Percentiles rank a stretch among this genome's conserved stretches.
Conservation (phyloP, 2,888 invertebrate species). For the Anarsia innoxiella region DNA sequence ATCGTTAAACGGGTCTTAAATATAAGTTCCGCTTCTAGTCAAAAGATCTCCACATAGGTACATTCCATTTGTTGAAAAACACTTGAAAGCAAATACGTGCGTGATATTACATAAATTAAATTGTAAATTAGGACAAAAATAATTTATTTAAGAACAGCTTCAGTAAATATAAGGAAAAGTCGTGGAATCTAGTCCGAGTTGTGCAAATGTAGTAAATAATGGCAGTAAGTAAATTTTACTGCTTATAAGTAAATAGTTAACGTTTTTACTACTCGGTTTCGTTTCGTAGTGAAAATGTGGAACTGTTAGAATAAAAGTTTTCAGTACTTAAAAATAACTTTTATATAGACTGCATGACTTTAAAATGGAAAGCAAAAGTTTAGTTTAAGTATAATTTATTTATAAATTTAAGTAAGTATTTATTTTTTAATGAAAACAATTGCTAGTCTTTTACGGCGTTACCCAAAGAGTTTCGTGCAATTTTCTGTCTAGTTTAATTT, state of each 20-base stretch:
- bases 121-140: conserved; percentile 33
- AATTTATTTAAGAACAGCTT: conserved; percentile 44
- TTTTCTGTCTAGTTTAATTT: conserved; percentile 19
- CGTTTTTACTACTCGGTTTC: neutral
- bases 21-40: too few relatives aligned
- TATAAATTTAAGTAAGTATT: conserved; percentile 28
- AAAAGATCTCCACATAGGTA: conserved; percentile 20
- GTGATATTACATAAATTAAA: conserved; percentile 60
- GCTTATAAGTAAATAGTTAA: neutral
- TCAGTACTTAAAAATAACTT: neutral
- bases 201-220: conserved; percentile 26
- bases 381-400: conserved; percentile 24
- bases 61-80: conserved; percentile 26
- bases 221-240: too few relatives aligned
- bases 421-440: conserved; percentile 23
- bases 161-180: conserved; percentile 31
- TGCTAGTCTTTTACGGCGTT: conserved; percentile 28
- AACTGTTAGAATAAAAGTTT: neutral
- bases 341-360: conserved; percentile 3
- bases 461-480: conserved; percentile 38
- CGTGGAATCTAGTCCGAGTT: conserved; percentile 54
- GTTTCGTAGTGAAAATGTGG: neutral
- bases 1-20: too few relatives aligned
- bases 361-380: neutral
- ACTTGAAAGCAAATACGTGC: conserved; percentile 37